phyloP scores from a whole-genome alignment of 2,888 invertebrate genomes.

The Holacanthella duospinosa region DNA sequence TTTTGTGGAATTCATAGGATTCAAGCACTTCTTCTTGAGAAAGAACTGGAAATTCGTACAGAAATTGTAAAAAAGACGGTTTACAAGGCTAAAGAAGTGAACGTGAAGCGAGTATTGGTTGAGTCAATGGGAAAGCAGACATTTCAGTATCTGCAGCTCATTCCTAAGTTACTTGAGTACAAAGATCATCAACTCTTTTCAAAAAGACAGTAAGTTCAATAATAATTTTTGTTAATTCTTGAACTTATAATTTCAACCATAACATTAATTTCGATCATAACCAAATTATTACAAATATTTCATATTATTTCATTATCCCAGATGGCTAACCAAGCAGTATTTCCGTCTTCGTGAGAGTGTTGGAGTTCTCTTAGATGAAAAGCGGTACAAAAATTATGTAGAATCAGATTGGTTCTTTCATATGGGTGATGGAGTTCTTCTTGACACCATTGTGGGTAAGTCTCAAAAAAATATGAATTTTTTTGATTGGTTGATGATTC shows the following conservation, averaged over 20 bases:
- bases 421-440: neutral
- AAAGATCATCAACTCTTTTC: neutral
- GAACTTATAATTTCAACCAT: too few species aligned
- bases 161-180: neutral
- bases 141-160: constrained; percentile 8
- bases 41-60: constrained; percentile 18
- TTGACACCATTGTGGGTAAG: neutral
- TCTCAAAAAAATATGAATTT: neutral
- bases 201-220: neutral
- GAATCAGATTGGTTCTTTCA: neutral
- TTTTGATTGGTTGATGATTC: neutral
- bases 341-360: neutral
- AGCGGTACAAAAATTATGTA: neutral
- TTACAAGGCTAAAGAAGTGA: constrained; percentile 52
- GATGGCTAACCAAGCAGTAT: neutral
- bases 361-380: neutral
- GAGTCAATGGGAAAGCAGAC: constrained; percentile 46
- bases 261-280: too few species aligned
- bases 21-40: constrained; percentile 11
- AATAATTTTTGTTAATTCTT: neutral
- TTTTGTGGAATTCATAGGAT: neutral
- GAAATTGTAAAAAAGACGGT: constrained; percentile 16
- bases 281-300: too few species aligned
- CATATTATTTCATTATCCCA: neutral
- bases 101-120: constrained; percentile 72